Base-by-base conservation (phyloP, 2,888 invertebrate species). In the Crossocerus cetratus region DNA sequence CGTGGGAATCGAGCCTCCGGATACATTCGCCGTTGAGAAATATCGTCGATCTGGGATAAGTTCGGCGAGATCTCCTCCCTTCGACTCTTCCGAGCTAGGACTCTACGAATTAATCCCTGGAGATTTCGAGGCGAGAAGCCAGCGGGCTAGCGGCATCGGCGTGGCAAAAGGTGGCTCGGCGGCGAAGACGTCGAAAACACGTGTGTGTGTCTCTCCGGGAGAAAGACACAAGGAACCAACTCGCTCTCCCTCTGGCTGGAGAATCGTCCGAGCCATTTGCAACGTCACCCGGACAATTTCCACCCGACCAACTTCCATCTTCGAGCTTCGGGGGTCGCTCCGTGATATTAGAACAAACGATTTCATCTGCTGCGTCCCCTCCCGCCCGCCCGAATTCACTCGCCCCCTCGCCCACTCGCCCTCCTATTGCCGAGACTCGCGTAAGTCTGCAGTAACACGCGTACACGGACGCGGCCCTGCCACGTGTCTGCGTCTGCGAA, bases 261-360 rank as follows among this genome's bases (percentile, higher is more conserved):
- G 58, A 73, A 76, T 73, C 76, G 73, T 42, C 62, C 58, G 64
- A 57, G 49, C 80, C 66, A 72, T 81, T 80, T 76, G 76, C 77
- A 78, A 80, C 65, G 76, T 80, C 78, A 81, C 80, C 71, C 66
- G 72, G 72, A 80, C 78, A 80, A 81, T 80, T 81, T 81, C 76
- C 70, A 74, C 67, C 76, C 70, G 62, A 67, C 74, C 56, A 76
- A 74, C 72, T 80, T 80, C 70, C 78, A 76, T 78, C 76, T 76
- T 76, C 76, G 72, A 66, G 80, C 68, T 76, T 71, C 75, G 69
- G 72, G 68, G 68, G 70, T 72, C 45, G 71, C 65, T 49, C 63
- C 45, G 62, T 69, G 76, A 72, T 81, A 81, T 81, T 81, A 81
- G 80, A 81, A 81, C 80, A 80, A 81, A 81, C 80, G 80, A 78